These are phyloP conservation scores for Nysson spinosus DNA, from an alignment of 2,888 invertebrate genomes.

Conservation along the genomic window DNA sequence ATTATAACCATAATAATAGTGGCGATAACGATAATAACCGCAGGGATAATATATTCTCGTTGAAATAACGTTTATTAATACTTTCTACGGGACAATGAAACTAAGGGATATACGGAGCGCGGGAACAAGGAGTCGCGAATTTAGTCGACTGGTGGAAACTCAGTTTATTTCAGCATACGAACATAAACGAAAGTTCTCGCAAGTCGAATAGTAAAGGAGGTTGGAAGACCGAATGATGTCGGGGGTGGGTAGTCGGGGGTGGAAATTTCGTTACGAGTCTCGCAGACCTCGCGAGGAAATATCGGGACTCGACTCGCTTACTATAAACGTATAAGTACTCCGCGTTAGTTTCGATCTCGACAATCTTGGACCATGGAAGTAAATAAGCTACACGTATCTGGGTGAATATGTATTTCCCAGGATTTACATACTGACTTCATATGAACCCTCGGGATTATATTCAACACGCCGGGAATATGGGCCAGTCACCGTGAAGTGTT, in stretches of 20 bases:
- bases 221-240: background rate
- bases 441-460: constrained; percentile 43
- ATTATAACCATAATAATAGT: too few relatives aligned
- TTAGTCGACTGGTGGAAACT: constrained; percentile 28
- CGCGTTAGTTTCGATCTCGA: constrained; percentile 51
- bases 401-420: constrained; percentile 5
- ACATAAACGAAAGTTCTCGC: constrained; percentile 49
- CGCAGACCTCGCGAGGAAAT: constrained; percentile 67
- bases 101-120: background rate
- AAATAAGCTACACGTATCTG: constrained; percentile 15
- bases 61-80: too few relatives aligned
- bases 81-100: too few relatives aligned
- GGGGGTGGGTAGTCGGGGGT: constrained; percentile 44
- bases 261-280: constrained; percentile 73
- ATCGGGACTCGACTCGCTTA: constrained; percentile 41
- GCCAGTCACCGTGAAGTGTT: constrained; percentile 45
- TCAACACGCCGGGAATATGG: constrained; percentile 46
- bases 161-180: constrained; percentile 53
- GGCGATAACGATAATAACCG: too few relatives aligned
- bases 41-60: too few relatives aligned
- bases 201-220: constrained; percentile 15
- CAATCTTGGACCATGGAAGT: constrained; percentile 5
- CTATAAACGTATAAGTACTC: constrained; percentile 51
- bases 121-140: background rate
- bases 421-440: constrained; percentile 15